Base-by-base conservation (phyloP, 2,797 vertebrate species). In the Pangasius djambal region DNA sequence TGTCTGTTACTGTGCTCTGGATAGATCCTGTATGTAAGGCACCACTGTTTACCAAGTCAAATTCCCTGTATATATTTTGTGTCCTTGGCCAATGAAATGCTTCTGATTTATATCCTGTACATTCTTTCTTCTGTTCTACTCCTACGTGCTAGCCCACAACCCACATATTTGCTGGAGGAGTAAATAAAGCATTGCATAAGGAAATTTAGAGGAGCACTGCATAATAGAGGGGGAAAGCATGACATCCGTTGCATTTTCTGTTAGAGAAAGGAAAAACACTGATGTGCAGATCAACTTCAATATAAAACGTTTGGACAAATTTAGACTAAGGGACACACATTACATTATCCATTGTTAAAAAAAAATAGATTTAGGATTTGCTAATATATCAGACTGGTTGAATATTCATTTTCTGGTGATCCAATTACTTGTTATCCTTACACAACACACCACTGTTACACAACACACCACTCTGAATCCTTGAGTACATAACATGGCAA, bases 401-500 rank as follows among this genome's bases (percentile, higher is more conserved):
- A 95, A 96, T 96, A 96, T 96, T 94, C 93, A 96, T 95, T 93
- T 92, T 79, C 72, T 25, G n/a, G 28, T 72, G 94, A 95, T 93
- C 95, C 94, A 96, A 96, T 96, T 96, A 95, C 93, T 92, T 92
- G 92, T 93, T 93, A 8, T 65, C 37, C 59, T 83, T 83, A n/a
- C 13, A 15, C 37, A 44, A 9, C 37, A 83, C 52, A 57, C 6
- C 31, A 74, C 59, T 88, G 85, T 88, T 85, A 81, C 55, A 83
- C 85, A 87, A 82, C 67, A 70, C 52, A 75, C n/a, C 70, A 61
- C 34, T 81, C 77, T 88, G 37, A 34, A 86, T 52, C 52, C 52
- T 65, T 65, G 74, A 88, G 75, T 31, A 13, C n/a, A 75, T 55
- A 89, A 57, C 88, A 88, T 87, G 37, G 74, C 57, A 59, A 89